Percentiles rank a stretch among this genome's conserved stretches.
Evolutionary conservation across 2,113 vertebrate species (phyloP).

Genomic region (Glaucidium brasilianum): DNA sequence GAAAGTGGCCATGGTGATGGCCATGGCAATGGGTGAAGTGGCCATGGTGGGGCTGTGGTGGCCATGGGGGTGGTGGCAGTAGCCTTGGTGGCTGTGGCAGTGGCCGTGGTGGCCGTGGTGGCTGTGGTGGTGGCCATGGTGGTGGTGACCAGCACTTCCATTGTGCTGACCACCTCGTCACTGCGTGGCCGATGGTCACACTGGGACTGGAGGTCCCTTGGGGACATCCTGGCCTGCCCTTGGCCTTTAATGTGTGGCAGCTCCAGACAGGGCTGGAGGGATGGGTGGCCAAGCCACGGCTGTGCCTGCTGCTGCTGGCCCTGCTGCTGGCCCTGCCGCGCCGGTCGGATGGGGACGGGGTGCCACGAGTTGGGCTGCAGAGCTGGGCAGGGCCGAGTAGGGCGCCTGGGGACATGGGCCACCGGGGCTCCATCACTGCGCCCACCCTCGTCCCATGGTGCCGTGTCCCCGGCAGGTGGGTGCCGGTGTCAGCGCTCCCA

Average conservation of each 20-base stretch:
- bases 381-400: neutral
- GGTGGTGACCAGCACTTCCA: neutral
- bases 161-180: too few relatives aligned
- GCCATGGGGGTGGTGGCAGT: neutral
- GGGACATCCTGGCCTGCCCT: neutral
- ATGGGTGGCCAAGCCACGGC: neutral
- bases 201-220: neutral
- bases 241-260: neutral
- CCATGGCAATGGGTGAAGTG: too few relatives aligned
- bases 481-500: conserved; percentile 11
- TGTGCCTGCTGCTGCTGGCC: neutral
- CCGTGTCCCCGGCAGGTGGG: neutral
- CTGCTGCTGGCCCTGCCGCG: neutral
- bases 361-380: neutral
- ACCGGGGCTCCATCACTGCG: neutral
- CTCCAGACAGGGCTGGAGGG: neutral
- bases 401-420: neutral
- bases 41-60: neutral
- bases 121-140: too few relatives aligned
- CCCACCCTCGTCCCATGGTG: neutral
- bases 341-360: neutral
- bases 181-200: rapidly evolving
- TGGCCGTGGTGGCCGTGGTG: neutral
- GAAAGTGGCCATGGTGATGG: neutral
- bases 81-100: rapidly evolving